Evolutionary conservation across 2,888 invertebrate species (phyloP), one percentile per base, ranked within the genome.

Genomic region (Diploptera punctata): DNA sequence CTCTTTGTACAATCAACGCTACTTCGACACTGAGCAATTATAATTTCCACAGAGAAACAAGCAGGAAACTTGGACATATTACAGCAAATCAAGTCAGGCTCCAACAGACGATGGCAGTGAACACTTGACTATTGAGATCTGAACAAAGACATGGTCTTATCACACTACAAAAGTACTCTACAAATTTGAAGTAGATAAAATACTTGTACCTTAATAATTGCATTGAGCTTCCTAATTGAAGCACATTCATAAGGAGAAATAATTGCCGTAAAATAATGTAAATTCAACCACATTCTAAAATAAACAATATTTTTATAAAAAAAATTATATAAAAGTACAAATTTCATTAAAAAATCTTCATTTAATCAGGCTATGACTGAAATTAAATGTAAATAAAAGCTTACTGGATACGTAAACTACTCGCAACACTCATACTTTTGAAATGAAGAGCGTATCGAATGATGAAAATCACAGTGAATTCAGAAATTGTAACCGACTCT

Each of bases 281-380:
- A 65, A 47, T 47, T 29, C 47, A 65, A n/a, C 26, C 26, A 47
- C 44, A 65, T 26, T 44, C 65, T 65, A 65, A 47, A 65, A 65
- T 65, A 65, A 65, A 65, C 65, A 60, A 31, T 47, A 57, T 31
- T 65, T 65, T 44, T 65, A n/a, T n/a, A n/a, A n/a, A n/a, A 65
- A 65, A 65, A 65, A 47, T 65, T 24, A 65, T 65, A 65, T 65
- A 65, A 65, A 65, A 65, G 26, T 65, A 65, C 65, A 65, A 65
- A 65, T 18, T 38, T 65, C 16, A 18, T 65, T 44, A 16, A 44
- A 65, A n/a, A 65, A 65, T 24, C 26, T 44, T 65, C 26, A 65
- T 26, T 31, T 18, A 47, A 21, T 43, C 21, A 65, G 47, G 47
- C 44, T 43, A 44, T 44, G 24, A 26, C 18, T 65, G 26, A 29